phyloP scores from a whole-genome alignment of 2,113 vertebrate species.

The Puffinus mauretanicus region DNA sequence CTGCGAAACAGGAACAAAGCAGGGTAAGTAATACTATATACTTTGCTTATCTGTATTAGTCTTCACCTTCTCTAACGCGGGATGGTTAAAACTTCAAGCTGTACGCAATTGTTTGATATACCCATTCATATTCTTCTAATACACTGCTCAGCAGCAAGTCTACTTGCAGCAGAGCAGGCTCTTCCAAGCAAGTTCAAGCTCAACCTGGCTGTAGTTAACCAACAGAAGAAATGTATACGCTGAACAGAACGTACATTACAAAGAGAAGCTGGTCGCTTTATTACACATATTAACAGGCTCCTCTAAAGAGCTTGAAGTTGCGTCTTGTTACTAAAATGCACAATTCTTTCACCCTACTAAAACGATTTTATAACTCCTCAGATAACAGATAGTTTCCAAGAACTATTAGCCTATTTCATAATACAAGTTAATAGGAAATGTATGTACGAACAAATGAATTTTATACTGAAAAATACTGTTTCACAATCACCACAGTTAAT shows the following conservation, averaged over 20 bases:
- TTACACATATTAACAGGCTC: neutral
- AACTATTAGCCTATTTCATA: neutral
- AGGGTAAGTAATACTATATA: neutral
- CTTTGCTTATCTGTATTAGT: neutral
- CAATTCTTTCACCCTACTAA: neutral
- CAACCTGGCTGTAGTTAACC: neutral
- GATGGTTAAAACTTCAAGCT: neutral
- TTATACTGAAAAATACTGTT: neutral
- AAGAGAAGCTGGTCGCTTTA: neutral
- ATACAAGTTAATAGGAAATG: neutral
- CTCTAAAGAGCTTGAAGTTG: neutral
- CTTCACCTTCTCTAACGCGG: neutral
- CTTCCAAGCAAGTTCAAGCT: neutral
- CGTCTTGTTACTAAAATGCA: neutral
- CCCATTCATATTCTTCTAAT: neutral
- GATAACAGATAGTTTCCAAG: neutral
- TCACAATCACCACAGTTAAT: accelerated
- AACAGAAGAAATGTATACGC: neutral
- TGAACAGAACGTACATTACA: neutral
- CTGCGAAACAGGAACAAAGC: neutral
- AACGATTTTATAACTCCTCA: neutral
- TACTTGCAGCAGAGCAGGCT: neutral
- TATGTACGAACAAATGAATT: accelerated
- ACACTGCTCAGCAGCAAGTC: neutral
- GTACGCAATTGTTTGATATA: too few species aligned